These are phyloP conservation scores for Dromius quadrimaculatus DNA, from an alignment of 2,888 invertebrate species.

Conservation along the genomic window DNA sequence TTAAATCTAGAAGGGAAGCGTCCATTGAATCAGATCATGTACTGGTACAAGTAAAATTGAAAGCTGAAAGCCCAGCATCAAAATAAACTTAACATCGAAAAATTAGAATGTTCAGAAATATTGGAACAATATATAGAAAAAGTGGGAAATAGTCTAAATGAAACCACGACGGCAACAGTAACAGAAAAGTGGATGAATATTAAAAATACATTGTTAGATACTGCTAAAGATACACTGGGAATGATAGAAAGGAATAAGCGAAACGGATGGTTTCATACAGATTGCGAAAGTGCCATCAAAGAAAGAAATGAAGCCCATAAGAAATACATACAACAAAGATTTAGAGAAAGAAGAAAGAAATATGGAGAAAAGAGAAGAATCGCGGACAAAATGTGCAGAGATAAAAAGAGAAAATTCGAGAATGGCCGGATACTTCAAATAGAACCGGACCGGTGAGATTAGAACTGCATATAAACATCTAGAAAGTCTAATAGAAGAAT, in stretches of 20 bases:
- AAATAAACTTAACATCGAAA: background rate
- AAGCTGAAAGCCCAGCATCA: no score
- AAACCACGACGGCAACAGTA: background rate
- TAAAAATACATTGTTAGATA: background rate
- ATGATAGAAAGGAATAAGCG: background rate
- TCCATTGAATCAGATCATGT: slow-evolving; percentile 42
- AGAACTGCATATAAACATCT: background rate
- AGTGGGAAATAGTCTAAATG: no score
- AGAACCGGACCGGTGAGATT: background rate
- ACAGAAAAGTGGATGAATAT: background rate
- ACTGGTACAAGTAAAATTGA: slow-evolving; percentile 52
- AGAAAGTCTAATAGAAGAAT: background rate
- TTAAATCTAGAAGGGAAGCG: slow-evolving; percentile 21
- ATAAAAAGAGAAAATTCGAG: slow-evolving; percentile 1
- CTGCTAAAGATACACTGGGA: background rate
- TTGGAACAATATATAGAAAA: background rate
- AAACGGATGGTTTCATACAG: no score
- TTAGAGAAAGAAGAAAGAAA: background rate
- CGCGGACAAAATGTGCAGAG: background rate
- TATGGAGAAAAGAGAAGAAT: background rate
- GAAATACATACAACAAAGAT: background rate
- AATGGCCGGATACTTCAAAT: background rate
- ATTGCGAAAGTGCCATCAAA: no score
- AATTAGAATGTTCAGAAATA: no score
- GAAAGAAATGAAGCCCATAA: slow-evolving; percentile 1